Evolutionary conservation across 2,888 invertebrate genomes (phyloP).

Genomic region (Myopa testacea): DNA sequence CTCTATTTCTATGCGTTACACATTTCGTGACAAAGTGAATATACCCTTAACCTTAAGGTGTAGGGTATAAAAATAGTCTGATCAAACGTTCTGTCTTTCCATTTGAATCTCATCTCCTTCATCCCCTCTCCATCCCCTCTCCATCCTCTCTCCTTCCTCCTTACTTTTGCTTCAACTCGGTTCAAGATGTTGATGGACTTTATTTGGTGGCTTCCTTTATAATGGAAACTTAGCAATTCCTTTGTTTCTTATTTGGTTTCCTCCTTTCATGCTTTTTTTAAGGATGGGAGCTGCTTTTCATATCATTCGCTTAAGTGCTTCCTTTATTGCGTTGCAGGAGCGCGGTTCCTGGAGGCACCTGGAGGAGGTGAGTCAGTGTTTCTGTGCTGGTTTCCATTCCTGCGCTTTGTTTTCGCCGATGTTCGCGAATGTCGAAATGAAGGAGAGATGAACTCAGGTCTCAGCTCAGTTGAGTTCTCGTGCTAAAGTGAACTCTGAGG

Average conservation of each 20-base stretch:
- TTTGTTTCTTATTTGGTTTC: background rate
- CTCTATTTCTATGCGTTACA: too few relatives aligned
- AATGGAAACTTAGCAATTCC: background rate
- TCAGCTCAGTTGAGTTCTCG: background rate
- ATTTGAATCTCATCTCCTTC: background rate
- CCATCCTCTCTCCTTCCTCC: background rate
- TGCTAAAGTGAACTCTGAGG: background rate
- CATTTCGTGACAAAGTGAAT: too few relatives aligned
- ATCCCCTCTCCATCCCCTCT: background rate
- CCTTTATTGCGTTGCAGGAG: constrained; percentile 2
- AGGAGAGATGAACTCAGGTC: too few relatives aligned
- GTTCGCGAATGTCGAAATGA: background rate
- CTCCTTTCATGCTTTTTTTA: background rate
- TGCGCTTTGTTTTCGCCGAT: background rate
- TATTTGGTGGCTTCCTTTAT: background rate
- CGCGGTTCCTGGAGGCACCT: background rate
- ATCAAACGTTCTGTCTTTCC: background rate
- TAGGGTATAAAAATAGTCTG: too few relatives aligned
- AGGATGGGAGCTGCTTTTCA: background rate
- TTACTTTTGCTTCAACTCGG: background rate
- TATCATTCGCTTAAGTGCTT: constrained; percentile 32
- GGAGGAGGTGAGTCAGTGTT: background rate
- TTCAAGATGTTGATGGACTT: background rate
- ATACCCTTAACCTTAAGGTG: too few relatives aligned
- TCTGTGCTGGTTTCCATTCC: background rate